Evolutionary conservation across 2,113 vertebrate genomes (phyloP), one percentile per base, ranked within the genome.

Genomic region (Bos indicus): DNA sequence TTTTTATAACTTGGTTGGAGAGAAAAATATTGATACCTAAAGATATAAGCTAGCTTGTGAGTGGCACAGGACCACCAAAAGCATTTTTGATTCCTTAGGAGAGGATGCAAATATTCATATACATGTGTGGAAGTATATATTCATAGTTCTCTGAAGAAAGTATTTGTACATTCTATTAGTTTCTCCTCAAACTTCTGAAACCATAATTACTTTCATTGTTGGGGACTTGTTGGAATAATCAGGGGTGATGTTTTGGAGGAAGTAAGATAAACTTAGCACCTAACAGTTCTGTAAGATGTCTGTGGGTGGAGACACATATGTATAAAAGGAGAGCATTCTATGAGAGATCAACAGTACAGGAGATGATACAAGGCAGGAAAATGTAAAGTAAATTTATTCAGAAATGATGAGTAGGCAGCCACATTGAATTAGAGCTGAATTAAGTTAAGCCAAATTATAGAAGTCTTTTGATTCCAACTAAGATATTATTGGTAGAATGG

Each of bases 151-250:
- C 59, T 93, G 26, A 64, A 88, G 81, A 87, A 91, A 62, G 6
- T 26, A 64, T 85, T 85, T 17, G 16, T 52, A 52, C 4, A 12
- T 91, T 91, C 33, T 19, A 59, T 51, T 88, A 60, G 12, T 59
- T 94, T 98, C 26, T 95, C n/a, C 30, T 43, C 33, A 92, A 46
- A 54, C 80, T 81, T 40, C 78, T 92, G 46, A 90, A 92, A 13
- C 6, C 7, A 48, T n/a, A 56, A 46, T 64, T 94, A 28, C 28
- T 85, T 5, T 57, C 15, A 12, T 80, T 84, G 30, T 71, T 62
- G 67, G n/a, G 43, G 30, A 51, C 16, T 33, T 85, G 1, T 52
- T 93, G 21, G 11, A 57, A 88, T 40, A 93, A 57, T 91, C 12
- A 57, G 12, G 64, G n/a, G 64, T 62, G 6, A 1, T 77, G 14